Evolutionary conservation across 1,140 invertebrate species (phyloP).

Genomic region (Ganaspis sp.): DNA sequence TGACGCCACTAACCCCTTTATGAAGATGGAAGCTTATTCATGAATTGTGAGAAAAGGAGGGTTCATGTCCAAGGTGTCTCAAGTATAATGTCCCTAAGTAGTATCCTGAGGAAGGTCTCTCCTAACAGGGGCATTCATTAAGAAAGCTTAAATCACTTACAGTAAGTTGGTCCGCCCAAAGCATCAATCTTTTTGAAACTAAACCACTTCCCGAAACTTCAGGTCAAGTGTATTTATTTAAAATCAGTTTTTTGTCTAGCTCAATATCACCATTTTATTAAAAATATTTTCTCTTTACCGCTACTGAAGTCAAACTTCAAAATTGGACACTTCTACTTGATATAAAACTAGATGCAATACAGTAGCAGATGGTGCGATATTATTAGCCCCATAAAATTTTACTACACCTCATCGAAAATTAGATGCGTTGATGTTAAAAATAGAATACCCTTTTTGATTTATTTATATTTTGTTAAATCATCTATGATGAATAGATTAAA

Average conservation of each 20-base stretch:
- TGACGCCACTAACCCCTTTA: constrained; percentile 67
- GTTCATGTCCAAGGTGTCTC: constrained; percentile 19
- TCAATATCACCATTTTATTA: too few relatives aligned
- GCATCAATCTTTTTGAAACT: background rate
- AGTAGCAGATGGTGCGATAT: background rate
- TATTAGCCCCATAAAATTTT: background rate
- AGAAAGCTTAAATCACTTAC: background rate
- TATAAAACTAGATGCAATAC: background rate
- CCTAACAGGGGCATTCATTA: background rate
- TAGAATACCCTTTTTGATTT: too few relatives aligned
- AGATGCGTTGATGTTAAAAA: background rate
- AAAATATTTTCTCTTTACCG: too few relatives aligned
- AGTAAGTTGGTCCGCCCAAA: background rate
- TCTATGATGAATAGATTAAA: too few relatives aligned
- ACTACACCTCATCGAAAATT: background rate
- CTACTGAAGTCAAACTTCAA: too few relatives aligned
- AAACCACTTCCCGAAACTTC: background rate
- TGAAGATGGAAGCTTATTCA: constrained; percentile 71
- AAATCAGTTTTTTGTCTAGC: too few relatives aligned
- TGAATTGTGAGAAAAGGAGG: constrained; percentile 61
- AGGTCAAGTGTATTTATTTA: too few relatives aligned
- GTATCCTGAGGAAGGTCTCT: constrained; percentile 19
- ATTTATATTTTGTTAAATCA: too few relatives aligned
- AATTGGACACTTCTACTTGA: background rate
- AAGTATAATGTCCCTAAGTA: constrained; percentile 48